Evolutionary conservation across 1,140 invertebrate genomes (phyloP), one percentile per base, ranked within the genome.

Genomic region (Drosophila tristis): DNA sequence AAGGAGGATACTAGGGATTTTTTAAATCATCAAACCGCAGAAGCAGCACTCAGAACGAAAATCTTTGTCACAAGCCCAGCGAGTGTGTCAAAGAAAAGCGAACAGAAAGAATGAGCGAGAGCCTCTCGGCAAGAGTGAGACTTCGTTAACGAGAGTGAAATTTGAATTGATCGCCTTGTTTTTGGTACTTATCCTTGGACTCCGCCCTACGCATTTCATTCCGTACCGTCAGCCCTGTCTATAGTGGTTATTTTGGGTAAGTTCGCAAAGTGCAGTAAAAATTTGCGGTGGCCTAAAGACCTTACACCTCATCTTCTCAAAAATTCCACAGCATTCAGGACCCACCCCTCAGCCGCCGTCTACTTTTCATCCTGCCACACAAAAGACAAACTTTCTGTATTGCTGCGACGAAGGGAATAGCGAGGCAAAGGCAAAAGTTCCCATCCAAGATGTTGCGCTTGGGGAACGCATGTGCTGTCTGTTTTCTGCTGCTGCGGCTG

Each of bases 221-320:
- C 66, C 59, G 4, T 5, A 26, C 51, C 4, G 35, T 20, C 35
- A 20, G 26, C 57, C 16, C 35, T 57, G 68, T 49, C 64, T 57
- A 49, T 45, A 70, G 68, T 57, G 66, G 66, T 65, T 74, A 53
- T 66, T 75, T 67, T 49, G 54, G 49, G 63, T 61, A 59, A 89
- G 84, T 89, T 87, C 64, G 45, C 66, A 82, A 87, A 89, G 84
- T 89, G 84, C 84, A 87, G 84, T 87, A 89, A 89, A 87, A 87
- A 87, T 79, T 87, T 87, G 84, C 79, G 84, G 84, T 89, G 64
- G 76, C 84, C 84, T 89, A 89, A 82, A 84, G 84, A 89, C 84
- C 84, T 84, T 76, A 67, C 80, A 86, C 61, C 75, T 79, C 75
- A 47, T 65, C 64, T 74, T 79, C 23, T 45, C 53, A 70, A 51